Conservation (phyloP, 1,140 invertebrate genomes). For the Mya arenaria region DNA sequence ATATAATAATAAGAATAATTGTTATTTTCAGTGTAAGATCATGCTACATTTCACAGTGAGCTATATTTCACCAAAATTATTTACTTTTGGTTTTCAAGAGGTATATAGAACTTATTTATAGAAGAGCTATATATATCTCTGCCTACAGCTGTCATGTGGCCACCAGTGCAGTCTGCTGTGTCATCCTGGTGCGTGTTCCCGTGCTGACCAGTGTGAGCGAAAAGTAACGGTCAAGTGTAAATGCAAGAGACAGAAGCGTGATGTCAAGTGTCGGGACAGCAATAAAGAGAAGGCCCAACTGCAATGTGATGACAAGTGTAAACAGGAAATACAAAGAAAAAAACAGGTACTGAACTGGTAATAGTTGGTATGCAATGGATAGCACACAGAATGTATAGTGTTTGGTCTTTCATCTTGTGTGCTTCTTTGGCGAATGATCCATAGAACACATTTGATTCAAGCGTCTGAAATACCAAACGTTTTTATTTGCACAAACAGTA, state of each 20-base stretch:
- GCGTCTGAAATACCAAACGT: neutral
- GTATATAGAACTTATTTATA: neutral
- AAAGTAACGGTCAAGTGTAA: slow-evolving; percentile 90
- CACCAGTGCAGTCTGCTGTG: slow-evolving; percentile 90
- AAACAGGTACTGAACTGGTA: slow-evolving; percentile 69
- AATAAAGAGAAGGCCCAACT: slow-evolving; percentile 63
- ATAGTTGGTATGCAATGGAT: too few relatives aligned
- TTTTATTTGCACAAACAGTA: neutral
- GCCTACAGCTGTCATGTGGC: slow-evolving; percentile 82
- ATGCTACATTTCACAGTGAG: too few relatives aligned
- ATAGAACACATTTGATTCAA: neutral
- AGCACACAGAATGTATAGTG: neutral
- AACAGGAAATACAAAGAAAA: slow-evolving; percentile 63
- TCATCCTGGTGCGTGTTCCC: slow-evolving; percentile 89
- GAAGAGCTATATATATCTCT: neutral
- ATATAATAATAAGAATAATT: too few relatives aligned
- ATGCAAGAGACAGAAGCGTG: slow-evolving; percentile 90
- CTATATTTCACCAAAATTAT: too few relatives aligned
- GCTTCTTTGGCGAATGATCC: neutral
- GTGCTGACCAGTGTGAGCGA: slow-evolving; percentile 87
- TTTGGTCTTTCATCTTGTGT: neutral
- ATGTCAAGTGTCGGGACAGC: slow-evolving; percentile 86
- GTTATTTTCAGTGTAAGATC: too few relatives aligned
- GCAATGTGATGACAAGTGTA: slow-evolving; percentile 79
- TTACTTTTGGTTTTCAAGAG: neutral